Evolutionary conservation across 2,888 invertebrate species (phyloP), one percentile per base, ranked within the genome.

Genomic region (Amiota minor): DNA sequence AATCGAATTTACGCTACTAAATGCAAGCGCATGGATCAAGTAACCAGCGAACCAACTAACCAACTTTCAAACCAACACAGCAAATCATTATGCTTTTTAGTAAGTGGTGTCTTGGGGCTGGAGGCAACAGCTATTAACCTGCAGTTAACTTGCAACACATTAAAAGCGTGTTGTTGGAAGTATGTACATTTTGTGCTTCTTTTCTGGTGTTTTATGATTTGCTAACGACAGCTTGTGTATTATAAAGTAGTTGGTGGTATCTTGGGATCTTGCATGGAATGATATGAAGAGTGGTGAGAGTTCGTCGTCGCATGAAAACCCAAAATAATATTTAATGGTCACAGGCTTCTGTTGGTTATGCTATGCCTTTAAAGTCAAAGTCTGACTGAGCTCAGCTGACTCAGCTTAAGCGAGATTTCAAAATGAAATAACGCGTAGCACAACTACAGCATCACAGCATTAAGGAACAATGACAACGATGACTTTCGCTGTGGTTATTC

Each of bases 221-320:
- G 70, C 59, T 50, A 70, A 70, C 61, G 59, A 61, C 47, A 61
- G 70, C 70, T 23, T 9, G 11, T 20, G 3, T 11, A 1, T 20
- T 4, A 2, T 1, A 14, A 53, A n/a, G 9, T 14, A n/a, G 53
- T 53, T 14, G 9, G 53, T 53, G 53, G 16, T 14, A n/a, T n/a
- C n/a, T 16, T 16, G 14, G 14, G n/a, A 2, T n/a, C 74, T 69
- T 74, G 78, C 74, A 80, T 73, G 76, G 73, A 78, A 70, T 78
- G 81, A 79, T 76, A 76, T 16, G 18, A 59, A 10, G 18, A 59
- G 59, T 35, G 35, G 35, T 35, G 6, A 35, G 35, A 8, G 35
- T 3, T 35, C 64, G 6, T 59, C 18, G 59, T 59, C 53, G 35
- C 53, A 3, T n/a, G n/a, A n/a, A 12, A 50, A 12, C 59, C 1